Percentiles rank a stretch among this genome's conserved stretches.
Conservation (phyloP, 37 sponge, comb jelly and placozoan species). For the Theonella swinhoei region DNA sequence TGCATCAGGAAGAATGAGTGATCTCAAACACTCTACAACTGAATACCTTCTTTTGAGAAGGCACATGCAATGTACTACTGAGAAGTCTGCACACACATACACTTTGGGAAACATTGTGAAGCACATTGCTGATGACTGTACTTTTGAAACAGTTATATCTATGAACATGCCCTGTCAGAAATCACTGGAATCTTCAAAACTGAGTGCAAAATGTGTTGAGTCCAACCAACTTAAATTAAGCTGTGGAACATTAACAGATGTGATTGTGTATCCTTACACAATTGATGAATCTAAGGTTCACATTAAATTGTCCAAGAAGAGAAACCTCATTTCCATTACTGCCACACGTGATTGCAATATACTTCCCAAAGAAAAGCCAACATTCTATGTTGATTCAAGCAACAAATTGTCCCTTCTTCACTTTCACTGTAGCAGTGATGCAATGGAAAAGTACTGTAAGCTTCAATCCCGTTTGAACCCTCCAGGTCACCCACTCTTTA, state of each 20-base stretch:
- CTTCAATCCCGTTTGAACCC: not conserved
- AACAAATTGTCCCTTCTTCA: not conserved
- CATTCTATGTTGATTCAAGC: not conserved
- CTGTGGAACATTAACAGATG: no score
- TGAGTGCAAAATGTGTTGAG: not conserved
- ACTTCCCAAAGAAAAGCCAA: not conserved
- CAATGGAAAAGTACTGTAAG: not conserved
- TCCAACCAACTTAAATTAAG: no score
- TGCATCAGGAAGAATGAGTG: not conserved
- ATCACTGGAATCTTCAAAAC: not conserved
- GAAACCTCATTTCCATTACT: not conserved
- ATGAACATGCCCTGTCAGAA: not conserved
- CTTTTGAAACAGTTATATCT: no score
- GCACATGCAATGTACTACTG: no score
- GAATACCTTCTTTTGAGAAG: no score
- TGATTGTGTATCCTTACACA: slow-evolving; percentile 21
- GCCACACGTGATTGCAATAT: not conserved
- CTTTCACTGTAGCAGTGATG: not conserved
- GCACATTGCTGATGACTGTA: slow-evolving; percentile 22
- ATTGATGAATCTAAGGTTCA: not conserved
- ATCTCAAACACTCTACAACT: no score
- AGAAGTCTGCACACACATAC: not conserved
- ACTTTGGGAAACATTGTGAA: not conserved
- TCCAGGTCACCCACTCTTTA: not conserved
- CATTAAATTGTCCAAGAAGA: slow-evolving; percentile 8